phyloP scores from a whole-genome alignment of 1,140 invertebrate species.

The Brachionus koreanus region DNA sequence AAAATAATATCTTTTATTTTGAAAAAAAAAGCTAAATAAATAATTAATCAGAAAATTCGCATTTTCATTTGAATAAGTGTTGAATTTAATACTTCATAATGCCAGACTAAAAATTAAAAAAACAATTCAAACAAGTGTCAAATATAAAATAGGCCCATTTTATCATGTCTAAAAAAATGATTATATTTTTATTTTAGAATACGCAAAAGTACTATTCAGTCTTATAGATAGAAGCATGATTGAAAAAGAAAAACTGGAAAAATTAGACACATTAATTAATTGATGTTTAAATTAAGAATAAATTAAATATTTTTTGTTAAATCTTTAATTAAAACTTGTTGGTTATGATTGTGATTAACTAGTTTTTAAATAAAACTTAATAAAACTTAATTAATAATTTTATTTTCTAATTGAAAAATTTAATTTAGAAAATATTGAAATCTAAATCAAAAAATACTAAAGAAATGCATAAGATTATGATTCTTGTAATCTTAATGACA shows the following conservation, averaged over 20 bases:
- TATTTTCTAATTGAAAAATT: no score
- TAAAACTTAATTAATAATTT: no score
- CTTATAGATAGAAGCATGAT: background rate
- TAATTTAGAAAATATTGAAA: no score
- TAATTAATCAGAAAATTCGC: no score
- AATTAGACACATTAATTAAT: background rate
- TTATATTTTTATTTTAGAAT: slow-evolving; percentile 16
- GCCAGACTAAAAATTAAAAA: background rate
- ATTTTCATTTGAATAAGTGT: no score
- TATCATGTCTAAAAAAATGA: background rate
- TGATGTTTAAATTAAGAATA: background rate
- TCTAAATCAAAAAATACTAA: no score
- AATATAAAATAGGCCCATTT: background rate
- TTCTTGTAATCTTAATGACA: background rate
- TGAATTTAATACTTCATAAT: no score
- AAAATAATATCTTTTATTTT: no score
- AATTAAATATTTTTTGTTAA: background rate
- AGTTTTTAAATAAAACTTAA: no score
- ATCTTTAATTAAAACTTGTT: background rate
- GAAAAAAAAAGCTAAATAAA: no score
- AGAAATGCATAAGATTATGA: background rate
- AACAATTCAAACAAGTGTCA: background rate
- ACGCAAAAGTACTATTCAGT: background rate
- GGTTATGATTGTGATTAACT: background rate
- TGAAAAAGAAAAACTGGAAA: background rate